A percentile compares a stretch with the other conserved stretches of the same genome.
Conservation (phyloP, 2,888 invertebrate species). For the Lycaena phlaeas region DNA sequence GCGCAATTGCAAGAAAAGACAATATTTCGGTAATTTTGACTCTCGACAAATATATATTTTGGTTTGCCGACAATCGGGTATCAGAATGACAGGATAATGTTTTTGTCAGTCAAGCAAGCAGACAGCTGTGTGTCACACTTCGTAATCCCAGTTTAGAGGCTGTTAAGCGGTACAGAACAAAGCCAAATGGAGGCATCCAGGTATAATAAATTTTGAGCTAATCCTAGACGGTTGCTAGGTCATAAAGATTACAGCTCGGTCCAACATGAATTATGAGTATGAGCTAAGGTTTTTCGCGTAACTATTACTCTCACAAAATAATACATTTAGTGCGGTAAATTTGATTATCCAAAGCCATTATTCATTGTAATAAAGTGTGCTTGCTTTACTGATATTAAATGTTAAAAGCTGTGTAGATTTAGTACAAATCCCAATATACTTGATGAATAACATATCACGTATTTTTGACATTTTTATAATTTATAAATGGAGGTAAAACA, state of each 20-base stretch:
- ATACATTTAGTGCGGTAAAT: conserved; percentile 10
- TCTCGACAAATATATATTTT: no score
- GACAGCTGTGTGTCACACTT: conserved; percentile 23
- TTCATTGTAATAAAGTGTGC: not conserved
- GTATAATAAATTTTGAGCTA: conserved; percentile 35
- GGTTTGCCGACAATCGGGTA: no score
- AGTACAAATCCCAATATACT: no score
- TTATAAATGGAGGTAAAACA: no score
- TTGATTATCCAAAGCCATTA: not conserved
- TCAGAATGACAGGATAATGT: no score
- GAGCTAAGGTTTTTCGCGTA: conserved; percentile 18
- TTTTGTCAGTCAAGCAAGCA: conserved; percentile 15
- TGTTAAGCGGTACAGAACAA: conserved; percentile 26
- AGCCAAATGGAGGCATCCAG: conserved; percentile 26
- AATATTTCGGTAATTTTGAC: no score
- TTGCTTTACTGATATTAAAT: conserved; percentile 4
- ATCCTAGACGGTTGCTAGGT: conserved; percentile 30
- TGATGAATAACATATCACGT: no score
- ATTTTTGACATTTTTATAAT: no score
- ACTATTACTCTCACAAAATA: conserved; percentile 17
- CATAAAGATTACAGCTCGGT: conserved; percentile 31
- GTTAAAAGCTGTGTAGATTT: no score
- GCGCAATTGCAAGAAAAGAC: no score
- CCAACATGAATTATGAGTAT: conserved; percentile 22
- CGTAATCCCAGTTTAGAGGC: conserved; percentile 27